phyloP scores from a whole-genome alignment of 1,140 invertebrate genomes.

The Cotesia vestalis region DNA sequence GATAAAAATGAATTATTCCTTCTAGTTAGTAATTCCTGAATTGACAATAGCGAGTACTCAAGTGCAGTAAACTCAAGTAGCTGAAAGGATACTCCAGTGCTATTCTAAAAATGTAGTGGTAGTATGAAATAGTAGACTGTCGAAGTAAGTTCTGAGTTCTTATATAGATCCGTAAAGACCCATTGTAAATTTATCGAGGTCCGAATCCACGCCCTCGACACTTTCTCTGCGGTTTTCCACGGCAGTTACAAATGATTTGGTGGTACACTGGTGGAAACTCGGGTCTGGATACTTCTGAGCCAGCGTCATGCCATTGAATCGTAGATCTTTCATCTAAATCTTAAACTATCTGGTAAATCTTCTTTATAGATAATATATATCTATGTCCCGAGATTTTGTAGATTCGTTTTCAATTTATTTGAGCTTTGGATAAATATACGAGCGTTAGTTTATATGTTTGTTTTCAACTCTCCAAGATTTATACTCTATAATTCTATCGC shows the following conservation, averaged over 20 bases:
- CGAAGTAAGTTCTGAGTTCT: not conserved
- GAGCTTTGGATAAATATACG: not conserved
- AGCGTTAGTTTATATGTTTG: no score
- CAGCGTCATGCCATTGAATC: not conserved
- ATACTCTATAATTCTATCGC: no score
- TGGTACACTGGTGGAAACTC: not conserved
- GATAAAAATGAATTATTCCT: no score
- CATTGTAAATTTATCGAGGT: not conserved
- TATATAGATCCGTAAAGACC: not conserved
- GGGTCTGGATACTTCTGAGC: not conserved
- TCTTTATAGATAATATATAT: not conserved
- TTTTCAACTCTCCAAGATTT: no score
- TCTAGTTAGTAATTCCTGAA: no score
- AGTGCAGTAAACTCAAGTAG: no score
- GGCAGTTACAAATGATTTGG: constrained; percentile 15
- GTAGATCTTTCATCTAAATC: constrained; percentile 2
- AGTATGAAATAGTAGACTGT: not conserved
- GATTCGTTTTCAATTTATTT: not conserved
- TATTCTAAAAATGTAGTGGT: no score
- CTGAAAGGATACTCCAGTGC: no score
- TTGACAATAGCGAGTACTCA: no score
- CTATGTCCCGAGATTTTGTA: not conserved
- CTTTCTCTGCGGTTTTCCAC: constrained; percentile 8
- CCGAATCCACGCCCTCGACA: not conserved
- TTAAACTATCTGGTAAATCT: not conserved